Conservation (phyloP, 2,113 vertebrate genomes). For the Haemorhous mexicanus region DNA sequence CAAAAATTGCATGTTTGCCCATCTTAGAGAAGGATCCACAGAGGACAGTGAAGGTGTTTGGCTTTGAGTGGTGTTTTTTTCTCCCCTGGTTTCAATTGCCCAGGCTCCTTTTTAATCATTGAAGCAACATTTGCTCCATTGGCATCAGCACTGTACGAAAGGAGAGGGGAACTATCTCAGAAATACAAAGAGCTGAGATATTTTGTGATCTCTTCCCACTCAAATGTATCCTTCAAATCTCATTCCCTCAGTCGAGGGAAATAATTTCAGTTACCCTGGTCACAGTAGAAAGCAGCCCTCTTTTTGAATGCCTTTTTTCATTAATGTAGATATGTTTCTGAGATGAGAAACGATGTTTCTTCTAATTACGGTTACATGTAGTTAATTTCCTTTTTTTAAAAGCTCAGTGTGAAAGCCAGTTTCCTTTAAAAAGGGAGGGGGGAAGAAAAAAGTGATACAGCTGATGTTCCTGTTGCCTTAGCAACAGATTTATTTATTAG, state of each 20-base stretch:
- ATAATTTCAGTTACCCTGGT: slow-evolving; percentile 60
- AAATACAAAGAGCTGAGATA: slow-evolving; percentile 48
- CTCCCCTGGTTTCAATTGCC: not conserved
- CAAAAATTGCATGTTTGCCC: not conserved
- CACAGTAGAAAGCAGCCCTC: slow-evolving; percentile 47
- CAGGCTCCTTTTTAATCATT: not conserved
- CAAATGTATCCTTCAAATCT: slow-evolving; percentile 12
- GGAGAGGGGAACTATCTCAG: slow-evolving; percentile 39
- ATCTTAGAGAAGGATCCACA: not conserved
- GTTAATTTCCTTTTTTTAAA: slow-evolving; percentile 75
- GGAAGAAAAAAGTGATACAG: slow-evolving; percentile 69
- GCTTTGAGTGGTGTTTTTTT: not conserved
- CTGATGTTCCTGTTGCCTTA: slow-evolving; percentile 80
- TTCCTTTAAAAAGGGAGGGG: slow-evolving; percentile 50
- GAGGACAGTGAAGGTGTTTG: not conserved
- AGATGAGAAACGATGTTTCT: slow-evolving; percentile 78
- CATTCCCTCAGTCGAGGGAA: slow-evolving; percentile 50
- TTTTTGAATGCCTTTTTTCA: slow-evolving; percentile 66
- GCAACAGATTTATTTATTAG: slow-evolving; percentile 92
- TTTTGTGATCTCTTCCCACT: slow-evolving; percentile 54
- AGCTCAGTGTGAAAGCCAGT: slow-evolving; percentile 80
- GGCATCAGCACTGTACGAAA: slow-evolving; percentile 5
- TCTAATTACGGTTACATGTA: slow-evolving; percentile 85
- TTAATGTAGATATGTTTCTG: slow-evolving; percentile 74
- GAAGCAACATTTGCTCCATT: not conserved